Conservation (phyloP, 2,888 invertebrate genomes). For the Melieria crassipennis region DNA sequence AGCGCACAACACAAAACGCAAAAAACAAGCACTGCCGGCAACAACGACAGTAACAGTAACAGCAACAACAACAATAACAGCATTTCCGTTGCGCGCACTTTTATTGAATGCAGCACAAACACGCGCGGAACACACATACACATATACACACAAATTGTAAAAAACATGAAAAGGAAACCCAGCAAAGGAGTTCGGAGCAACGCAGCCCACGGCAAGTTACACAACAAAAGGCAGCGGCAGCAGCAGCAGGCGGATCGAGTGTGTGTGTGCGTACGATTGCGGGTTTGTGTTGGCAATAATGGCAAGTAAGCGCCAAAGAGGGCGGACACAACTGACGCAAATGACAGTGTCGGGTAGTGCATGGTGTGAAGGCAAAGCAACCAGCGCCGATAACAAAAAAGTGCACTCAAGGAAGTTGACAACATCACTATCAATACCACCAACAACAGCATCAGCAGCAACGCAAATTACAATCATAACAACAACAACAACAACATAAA, state of each 20-base stretch:
- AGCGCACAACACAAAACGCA: constrained; percentile 16
- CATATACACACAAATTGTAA: constrained; percentile 16
- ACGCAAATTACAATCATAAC: too few species aligned
- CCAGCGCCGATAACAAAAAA: constrained; percentile 13
- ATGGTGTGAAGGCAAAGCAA: neutral
- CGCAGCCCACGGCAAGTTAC: neutral
- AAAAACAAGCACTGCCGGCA: neutral
- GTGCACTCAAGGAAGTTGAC: constrained; percentile 28
- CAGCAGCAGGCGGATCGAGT: too few species aligned
- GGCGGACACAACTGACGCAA: constrained; percentile 4
- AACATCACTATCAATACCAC: constrained; percentile 52
- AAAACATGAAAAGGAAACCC: neutral
- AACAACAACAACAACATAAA: neutral
- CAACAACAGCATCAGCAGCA: constrained; percentile 26
- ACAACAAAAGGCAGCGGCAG: too few species aligned
- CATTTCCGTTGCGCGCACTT: constrained; percentile 19
- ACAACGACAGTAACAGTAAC: neutral
- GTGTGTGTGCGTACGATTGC: neutral
- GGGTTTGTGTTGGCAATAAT: neutral
- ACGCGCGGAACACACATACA: constrained; percentile 26
- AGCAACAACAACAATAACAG: constrained; percentile 2
- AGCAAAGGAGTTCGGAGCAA: neutral
- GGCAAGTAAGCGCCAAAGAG: neutral
- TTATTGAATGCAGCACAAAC: constrained; percentile 19
- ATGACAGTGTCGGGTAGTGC: constrained; percentile 1